Base-by-base conservation (phyloP, 2,888 invertebrate species). In the Scaptodrosophila latifasciaeformis region DNA sequence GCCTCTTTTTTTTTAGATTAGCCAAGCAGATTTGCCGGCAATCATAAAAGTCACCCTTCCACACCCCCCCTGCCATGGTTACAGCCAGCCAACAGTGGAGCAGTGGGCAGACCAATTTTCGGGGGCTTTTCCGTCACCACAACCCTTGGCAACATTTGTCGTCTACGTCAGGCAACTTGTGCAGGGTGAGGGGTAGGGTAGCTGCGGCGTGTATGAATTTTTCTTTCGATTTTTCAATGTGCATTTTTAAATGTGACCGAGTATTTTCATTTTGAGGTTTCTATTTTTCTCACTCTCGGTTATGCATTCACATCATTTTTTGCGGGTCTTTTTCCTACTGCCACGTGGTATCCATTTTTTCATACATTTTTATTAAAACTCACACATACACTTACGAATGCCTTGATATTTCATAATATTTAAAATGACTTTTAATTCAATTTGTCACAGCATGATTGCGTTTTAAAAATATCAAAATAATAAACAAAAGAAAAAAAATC, bases 161-260 rank as follows among this genome's bases (percentile, higher is more conserved):
- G n/a, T n/a, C n/a, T n/a, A n/a, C n/a, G n/a, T n/a, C n/a, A n/a
- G n/a, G n/a, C n/a, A n/a, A n/a, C n/a, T n/a, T n/a, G n/a, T n/a
- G n/a, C n/a, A n/a, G n/a, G n/a, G n/a, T n/a, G n/a, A n/a, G n/a
- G n/a, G n/a, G n/a, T n/a, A n/a, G 2, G 37, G 10, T 37, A 10
- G 7, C 24, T 13, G 17, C 9, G 9, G 31, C 37, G 13, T 10
- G 3, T 17, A 3, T 5, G 15, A 37, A 13, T 17, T 17, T 37
- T 37, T 18, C 13, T 37, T 37, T 37, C 37, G 37, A 37, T 37
- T 37, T 37, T 37, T 37, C 37, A 37, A 37, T 37, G 17, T 37
- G 37, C 37, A 37, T 17, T 37, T 37, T 17, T 10, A 31, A 10
- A 31, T n/a, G 31, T 37, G 15, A 13, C 13, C 34, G 6, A 34